Conservation (phyloP, 2,888 invertebrate species). For the Xestia c-nigrum region DNA sequence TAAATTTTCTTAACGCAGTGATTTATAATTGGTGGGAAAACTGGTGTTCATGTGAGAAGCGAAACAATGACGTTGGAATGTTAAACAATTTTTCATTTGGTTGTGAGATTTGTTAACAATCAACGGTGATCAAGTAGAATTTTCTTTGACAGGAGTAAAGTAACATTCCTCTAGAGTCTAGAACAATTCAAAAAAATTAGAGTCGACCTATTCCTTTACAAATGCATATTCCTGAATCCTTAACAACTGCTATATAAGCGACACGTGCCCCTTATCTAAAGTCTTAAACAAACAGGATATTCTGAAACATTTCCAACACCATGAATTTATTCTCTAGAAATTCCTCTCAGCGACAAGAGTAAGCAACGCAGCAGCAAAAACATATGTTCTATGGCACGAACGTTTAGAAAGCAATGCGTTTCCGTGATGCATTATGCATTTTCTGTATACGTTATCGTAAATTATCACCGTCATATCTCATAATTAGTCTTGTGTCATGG, state of each 20-base stretch:
- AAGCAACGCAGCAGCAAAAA: conserved; percentile 66
- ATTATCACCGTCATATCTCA: conserved; percentile 48
- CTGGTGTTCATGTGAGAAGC: conserved; percentile 13
- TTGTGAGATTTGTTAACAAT: conserved; percentile 1
- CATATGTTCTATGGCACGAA: conserved; percentile 68
- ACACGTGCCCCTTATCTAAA: conserved; percentile 26
- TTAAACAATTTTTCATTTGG: conserved; percentile 20
- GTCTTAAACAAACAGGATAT: conserved; percentile 46
- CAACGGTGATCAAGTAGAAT: background rate
- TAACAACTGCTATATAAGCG: conserved; percentile 6
- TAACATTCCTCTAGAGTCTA: background rate
- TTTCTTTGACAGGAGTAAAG: background rate
- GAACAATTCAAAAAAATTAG: background rate
- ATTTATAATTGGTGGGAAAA: conserved; percentile 44
- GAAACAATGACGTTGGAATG: conserved; percentile 22
- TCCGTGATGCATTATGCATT: conserved; percentile 76
- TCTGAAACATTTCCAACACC: conserved; percentile 58
- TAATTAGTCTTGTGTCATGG: conserved; percentile 49
- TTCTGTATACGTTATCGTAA: conserved; percentile 67
- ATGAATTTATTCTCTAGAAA: conserved; percentile 50
- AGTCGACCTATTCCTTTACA: background rate
- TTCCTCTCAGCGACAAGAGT: conserved; percentile 54
- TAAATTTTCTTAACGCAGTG: conserved; percentile 29
- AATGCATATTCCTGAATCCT: conserved; percentile 3
- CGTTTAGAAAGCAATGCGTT: conserved; percentile 78